phyloP scores from a whole-genome alignment of 1,140 invertebrate genomes.

The Xylocopa sonorina region DNA sequence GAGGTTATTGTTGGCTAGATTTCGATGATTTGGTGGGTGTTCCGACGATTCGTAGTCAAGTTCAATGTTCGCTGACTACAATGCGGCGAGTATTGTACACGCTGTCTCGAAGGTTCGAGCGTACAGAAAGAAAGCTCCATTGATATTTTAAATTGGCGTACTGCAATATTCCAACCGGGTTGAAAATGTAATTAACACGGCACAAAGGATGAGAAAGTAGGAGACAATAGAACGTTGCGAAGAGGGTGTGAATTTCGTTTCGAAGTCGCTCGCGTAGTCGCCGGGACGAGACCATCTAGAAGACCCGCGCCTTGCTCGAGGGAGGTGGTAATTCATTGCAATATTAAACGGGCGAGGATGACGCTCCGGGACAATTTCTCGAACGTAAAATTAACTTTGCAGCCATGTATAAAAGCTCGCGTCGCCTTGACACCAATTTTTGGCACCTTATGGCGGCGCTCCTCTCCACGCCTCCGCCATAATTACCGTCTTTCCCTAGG shows the following conservation, averaged over 20 bases:
- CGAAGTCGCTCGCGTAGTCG: not conserved
- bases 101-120: no score
- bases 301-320: not conserved
- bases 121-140: no score
- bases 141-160: no score
- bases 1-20: no score
- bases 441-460: not conserved
- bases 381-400: conserved; percentile 24
- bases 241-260: conserved; percentile 12
- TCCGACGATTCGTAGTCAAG: no score
- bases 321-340: not conserved
- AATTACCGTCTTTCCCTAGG: not conserved
- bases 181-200: no score
- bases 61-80: no score
- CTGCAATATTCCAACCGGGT: no score
- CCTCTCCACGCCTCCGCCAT: not conserved
- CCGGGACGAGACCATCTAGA: not conserved
- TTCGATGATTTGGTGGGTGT: no score
- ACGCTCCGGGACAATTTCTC: not conserved
- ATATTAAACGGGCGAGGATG: not conserved
- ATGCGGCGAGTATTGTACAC: no score
- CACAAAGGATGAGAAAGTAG: not conserved
- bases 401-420: not conserved
- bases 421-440: not conserved
- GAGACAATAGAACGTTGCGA: not conserved